phyloP scores from a whole-genome alignment of 2,797 vertebrate species.

The Sebastolobus altivelis region DNA sequence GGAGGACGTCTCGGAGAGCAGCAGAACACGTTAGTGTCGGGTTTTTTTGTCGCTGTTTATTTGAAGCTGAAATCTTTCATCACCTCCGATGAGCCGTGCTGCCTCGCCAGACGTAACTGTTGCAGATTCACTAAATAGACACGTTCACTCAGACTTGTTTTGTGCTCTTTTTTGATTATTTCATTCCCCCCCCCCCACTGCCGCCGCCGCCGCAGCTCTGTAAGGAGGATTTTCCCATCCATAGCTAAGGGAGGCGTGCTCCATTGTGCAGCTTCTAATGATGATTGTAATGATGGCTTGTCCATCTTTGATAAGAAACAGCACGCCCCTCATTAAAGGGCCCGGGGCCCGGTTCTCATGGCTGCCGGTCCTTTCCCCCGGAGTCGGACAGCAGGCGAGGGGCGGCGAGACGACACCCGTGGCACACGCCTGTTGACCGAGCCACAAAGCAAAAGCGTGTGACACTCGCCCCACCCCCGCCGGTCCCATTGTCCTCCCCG shows the following conservation, averaged over 20 bases:
- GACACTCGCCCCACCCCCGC: slow-evolving; percentile 78
- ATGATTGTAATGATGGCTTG: slow-evolving; percentile 84
- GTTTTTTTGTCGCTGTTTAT: background rate
- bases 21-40: background rate
- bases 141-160: slow-evolving; percentile 17
- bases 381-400: slow-evolving; percentile 82
- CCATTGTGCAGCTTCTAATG: slow-evolving; percentile 78
- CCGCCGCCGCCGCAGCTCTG: background rate
- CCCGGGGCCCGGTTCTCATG: slow-evolving; percentile 76
- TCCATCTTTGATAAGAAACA: slow-evolving; percentile 86
- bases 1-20: too few species aligned
- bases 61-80: background rate
- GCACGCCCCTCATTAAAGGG: slow-evolving; percentile 81
- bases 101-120: slow-evolving; percentile 36
- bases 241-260: slow-evolving; percentile 53
- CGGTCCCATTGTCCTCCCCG: slow-evolving; percentile 70
- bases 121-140: slow-evolving; percentile 37
- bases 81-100: slow-evolving; percentile 6
- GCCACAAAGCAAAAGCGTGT: slow-evolving; percentile 85
- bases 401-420: slow-evolving; percentile 78
- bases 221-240: slow-evolving; percentile 67
- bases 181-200: slow-evolving; percentile 23
- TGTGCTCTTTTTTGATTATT: slow-evolving; percentile 9
- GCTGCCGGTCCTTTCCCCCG: slow-evolving; percentile 29
- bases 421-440: slow-evolving; percentile 89